Evolutionary conservation across 92 coral and sea anemone species (phyloP), one percentile per base, ranked within the genome.

Genomic region (Porites lobata): DNA sequence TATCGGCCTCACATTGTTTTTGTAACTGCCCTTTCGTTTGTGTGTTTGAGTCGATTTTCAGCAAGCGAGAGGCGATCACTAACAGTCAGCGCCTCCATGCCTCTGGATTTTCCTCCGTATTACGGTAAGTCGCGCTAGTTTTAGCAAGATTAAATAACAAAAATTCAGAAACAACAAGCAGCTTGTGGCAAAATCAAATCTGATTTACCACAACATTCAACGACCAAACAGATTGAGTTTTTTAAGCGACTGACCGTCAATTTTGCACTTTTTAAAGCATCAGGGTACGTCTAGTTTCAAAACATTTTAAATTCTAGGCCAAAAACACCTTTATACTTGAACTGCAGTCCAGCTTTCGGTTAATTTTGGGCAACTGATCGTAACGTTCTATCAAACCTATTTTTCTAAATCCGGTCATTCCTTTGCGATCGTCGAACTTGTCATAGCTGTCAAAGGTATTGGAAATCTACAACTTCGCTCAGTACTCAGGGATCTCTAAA

Each of bases 101-200:
- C 95, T 51, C 86, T 89, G 81, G 92, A 86, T 1, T 47, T 92
- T 29, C 95, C 95, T 19, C 86, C 82, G 77, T 92, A 92, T 77
- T 92, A 92, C 95, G 95, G 95, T 92, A 81, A 90, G 95, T 13
- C 54, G 53, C 21, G 56, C 7, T 43, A 18, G n/a, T 9, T 52
- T 18, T 19, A 11, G 21, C 11, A 7, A 51, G 11, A 75, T 52
- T 71, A n/a, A 61, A 15, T 51, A 47, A 10, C n/a, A 21, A 14
- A 81, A 47, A 43, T 43, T 14, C 10, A n/a, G 50, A 26, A 54
- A 38, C 47, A 38, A 38, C 63, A 22, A 29, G 50, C 61, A 7
- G 24, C 17, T 75, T 51, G 87, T 50, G 80, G 72, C 18, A 50
- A 17, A 52, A 50, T 52, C 15, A 61, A 72, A 57, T n/a, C 69